These are phyloP conservation scores for Onthophagus sagittarius DNA, from an alignment of 2,888 invertebrate species.

Conservation along the genomic window DNA sequence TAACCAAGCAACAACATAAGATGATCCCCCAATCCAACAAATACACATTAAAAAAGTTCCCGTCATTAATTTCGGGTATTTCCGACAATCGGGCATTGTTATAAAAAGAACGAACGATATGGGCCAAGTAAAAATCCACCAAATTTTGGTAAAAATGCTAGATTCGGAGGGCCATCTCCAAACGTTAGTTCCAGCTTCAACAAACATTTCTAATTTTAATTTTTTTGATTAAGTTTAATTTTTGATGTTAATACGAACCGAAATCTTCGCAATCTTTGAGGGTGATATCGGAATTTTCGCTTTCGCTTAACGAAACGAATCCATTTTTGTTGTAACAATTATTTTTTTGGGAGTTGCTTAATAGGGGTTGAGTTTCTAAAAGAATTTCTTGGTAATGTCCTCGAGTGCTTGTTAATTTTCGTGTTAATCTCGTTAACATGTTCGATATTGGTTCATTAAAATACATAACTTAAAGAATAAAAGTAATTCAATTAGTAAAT, in stretches of 20 bases:
- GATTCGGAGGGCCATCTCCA: conserved; percentile 58
- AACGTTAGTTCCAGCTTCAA: conserved; percentile 48
- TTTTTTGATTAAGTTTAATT: conserved; percentile 1
- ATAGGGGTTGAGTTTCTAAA: conserved; percentile 49
- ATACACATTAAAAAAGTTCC: conserved; percentile 77
- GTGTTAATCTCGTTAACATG: conserved; percentile 50
- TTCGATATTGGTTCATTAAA: conserved; percentile 60
- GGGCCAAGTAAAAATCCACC: conserved; percentile 71
- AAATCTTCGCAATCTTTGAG: conserved; percentile 47
- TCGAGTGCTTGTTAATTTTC: conserved; percentile 50
- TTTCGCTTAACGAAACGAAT: background rate
- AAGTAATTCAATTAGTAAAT: too few relatives aligned
- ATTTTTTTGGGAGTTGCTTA: conserved; percentile 29
- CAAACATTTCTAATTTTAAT: conserved; percentile 17
- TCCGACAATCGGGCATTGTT: conserved; percentile 75
- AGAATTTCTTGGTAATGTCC: conserved; percentile 55
- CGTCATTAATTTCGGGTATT: conserved; percentile 57
- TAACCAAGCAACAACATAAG: conserved; percentile 84
- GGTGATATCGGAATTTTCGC: conserved; percentile 37
- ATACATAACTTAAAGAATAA: conserved; percentile 59
- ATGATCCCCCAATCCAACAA: conserved; percentile 74
- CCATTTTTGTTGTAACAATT: conserved; percentile 2
- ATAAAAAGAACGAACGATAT: conserved; percentile 65
- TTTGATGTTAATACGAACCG: conserved; percentile 33
- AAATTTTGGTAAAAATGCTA: conserved; percentile 47